Evolutionary conservation across 2,888 invertebrate species (phyloP), one percentile per base, ranked within the genome.

Genomic region (Fabriciana adippe): DNA sequence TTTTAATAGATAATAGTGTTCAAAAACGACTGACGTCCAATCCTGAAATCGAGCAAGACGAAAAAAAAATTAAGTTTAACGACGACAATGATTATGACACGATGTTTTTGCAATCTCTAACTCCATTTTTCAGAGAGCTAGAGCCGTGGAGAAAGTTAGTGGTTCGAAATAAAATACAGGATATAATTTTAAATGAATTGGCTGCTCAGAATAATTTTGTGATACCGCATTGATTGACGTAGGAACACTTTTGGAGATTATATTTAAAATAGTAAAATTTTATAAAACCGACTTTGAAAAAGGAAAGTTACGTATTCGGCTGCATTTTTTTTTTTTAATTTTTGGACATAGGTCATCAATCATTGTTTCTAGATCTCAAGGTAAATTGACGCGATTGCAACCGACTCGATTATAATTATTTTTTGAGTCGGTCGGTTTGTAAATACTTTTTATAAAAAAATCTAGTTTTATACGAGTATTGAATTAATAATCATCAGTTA

Each of bases 151-250:
- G 86, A 65, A 86, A 83, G 67, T 66, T 88, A 53, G 78, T 80
- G 0, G 78, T 88, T 2, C 79, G 88, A 59, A 86, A 78, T 71
- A 86, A 82, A 66, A 85, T 89, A 72, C 87, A 88, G 53, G 81
- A 87, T 45, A 78, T 88, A 73, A 61, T 88, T 60, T 65, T 85
- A 8, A 80, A 78, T 16, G 88, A 87, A 69, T 75, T 74, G 0
- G 59, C 61, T 8, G 60, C 55, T 8, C 61, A 71, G n/a, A 56
- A 18, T 13, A 60, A 45, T 18, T 59, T 59, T 16, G 48, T 56
- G n/a, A 56, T 65, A 16, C 55, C 61, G 15, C 41, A 60, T 18
- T 63, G 14, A 54, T n/a, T n/a, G n/a, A n/a, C n/a, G n/a, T n/a
- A n/a, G n/a, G n/a, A n/a, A 21, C 45, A 41, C 35, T 41, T 41